These are phyloP conservation scores for Gallinago undulata DNA, from an alignment of 2,113 vertebrate genomes.

Conservation along the genomic window DNA sequence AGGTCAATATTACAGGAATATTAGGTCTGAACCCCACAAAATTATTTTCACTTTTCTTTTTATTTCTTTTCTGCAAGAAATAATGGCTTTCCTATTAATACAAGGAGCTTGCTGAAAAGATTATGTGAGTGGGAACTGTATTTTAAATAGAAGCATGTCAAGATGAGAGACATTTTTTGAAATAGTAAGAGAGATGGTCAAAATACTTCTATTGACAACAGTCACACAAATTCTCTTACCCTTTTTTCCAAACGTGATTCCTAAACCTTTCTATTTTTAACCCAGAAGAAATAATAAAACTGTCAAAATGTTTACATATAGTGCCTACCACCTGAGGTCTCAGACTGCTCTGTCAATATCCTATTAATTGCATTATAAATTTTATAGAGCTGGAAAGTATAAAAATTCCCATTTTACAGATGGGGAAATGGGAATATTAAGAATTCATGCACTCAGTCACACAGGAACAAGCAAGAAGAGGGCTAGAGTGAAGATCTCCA, in stretches of 20 bases:
- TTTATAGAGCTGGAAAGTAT: conserved; percentile 54
- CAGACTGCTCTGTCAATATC: conserved; percentile 53
- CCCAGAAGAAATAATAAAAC: conserved; percentile 45
- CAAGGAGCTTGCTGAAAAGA: background rate
- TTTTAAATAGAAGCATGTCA: background rate
- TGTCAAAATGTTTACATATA: conserved; percentile 55
- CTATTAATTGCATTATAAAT: conserved; percentile 68
- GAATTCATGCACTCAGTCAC: conserved; percentile 56
- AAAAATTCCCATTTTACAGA: conserved; percentile 60
- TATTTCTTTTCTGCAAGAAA: background rate
- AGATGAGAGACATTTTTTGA: background rate
- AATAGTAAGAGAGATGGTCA: background rate
- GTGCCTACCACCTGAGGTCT: conserved; percentile 50
- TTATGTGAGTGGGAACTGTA: background rate
- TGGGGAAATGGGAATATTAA: conserved; percentile 57
- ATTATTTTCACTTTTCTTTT: background rate
- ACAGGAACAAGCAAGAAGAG: conserved; percentile 24
- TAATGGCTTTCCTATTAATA: background rate
- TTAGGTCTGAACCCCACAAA: background rate
- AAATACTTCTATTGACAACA: background rate
- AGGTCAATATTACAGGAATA: background rate
- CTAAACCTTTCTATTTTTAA: conserved; percentile 25
- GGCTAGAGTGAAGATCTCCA: conserved; percentile 36
- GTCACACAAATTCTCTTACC: background rate
- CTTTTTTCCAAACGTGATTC: background rate